These are phyloP conservation scores for Polietes domitor DNA, from an alignment of 2,888 invertebrate genomes.

Conservation along the genomic window DNA sequence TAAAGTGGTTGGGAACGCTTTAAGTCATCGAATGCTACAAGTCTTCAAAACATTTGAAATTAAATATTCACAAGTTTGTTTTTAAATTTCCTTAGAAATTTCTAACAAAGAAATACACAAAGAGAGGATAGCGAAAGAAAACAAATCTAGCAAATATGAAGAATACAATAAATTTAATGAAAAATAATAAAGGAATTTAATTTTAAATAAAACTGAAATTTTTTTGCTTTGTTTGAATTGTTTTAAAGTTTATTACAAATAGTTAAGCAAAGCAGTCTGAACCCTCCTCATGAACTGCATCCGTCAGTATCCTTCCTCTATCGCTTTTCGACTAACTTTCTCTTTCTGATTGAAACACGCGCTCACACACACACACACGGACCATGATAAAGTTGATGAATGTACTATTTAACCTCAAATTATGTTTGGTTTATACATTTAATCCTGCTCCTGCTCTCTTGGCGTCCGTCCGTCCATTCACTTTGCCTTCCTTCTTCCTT, in stretches of 20 bases:
- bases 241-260: neutral
- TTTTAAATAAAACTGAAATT: neutral
- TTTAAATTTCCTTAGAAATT: constrained; percentile 8
- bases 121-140: neutral
- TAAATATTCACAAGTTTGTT: constrained; percentile 2
- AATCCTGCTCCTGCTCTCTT: constrained; percentile 6
- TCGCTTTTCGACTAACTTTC: neutral
- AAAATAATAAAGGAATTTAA: neutral
- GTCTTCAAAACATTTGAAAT: neutral
- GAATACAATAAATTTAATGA: neutral
- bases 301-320: neutral
- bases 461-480: constrained; percentile 31
- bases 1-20: neutral
- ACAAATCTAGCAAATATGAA: neutral
- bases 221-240: neutral
- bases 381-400: constrained; percentile 7
- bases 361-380: neutral
- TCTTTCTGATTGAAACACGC: neutral
- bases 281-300: neutral
- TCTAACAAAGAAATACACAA: neutral
- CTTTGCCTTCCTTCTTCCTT: neutral
- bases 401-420: constrained; percentile 49
- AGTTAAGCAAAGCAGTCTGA: neutral
- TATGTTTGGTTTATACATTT: constrained; percentile 37
- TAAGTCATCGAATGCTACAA: neutral